A percentile compares a stretch with the other conserved stretches of the same genome.
phyloP scores from a whole-genome alignment of 1,140 invertebrate genomes.

The Drosophila chauvacae region DNA sequence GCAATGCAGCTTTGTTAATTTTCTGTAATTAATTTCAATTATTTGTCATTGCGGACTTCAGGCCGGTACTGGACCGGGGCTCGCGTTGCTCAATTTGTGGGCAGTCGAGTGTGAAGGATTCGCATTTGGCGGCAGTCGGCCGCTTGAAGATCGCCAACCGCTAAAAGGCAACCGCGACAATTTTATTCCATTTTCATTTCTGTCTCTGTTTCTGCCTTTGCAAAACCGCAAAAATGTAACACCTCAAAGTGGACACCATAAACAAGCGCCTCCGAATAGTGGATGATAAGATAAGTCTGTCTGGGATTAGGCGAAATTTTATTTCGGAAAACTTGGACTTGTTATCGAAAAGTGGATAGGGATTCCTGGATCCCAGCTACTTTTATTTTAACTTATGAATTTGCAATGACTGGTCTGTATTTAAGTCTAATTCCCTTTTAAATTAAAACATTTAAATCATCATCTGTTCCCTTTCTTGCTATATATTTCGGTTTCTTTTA shows the following conservation, averaged over 20 bases:
- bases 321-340: neutral
- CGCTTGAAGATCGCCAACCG: conserved; percentile 73
- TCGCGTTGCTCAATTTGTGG: conserved; percentile 76
- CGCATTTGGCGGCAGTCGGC: conserved; percentile 64
- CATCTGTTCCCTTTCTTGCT: neutral
- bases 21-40: conserved; percentile 81
- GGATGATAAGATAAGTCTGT: neutral
- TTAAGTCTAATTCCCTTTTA: neutral
- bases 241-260: conserved; percentile 44
- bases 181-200: conserved; percentile 39
- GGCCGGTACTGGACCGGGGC: conserved; percentile 21
- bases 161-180: conserved; percentile 61
- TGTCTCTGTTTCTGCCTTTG: conserved; percentile 14
- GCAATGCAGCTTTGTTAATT: conserved; percentile 76
- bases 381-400: neutral
- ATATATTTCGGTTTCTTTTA: neutral
- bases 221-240: conserved; percentile 61
- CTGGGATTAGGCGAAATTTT: neutral
- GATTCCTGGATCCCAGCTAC: neutral
- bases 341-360: neutral
- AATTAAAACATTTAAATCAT: neutral
- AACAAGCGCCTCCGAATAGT: conserved; percentile 3
- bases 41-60: conserved; percentile 67
- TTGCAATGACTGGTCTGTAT: neutral
- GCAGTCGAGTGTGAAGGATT: conserved; percentile 81